A percentile compares a stretch with the other conserved stretches of the same genome.
Evolutionary conservation across 2,797 vertebrate species (phyloP).

Genomic region (Lithobates pipiens): DNA sequence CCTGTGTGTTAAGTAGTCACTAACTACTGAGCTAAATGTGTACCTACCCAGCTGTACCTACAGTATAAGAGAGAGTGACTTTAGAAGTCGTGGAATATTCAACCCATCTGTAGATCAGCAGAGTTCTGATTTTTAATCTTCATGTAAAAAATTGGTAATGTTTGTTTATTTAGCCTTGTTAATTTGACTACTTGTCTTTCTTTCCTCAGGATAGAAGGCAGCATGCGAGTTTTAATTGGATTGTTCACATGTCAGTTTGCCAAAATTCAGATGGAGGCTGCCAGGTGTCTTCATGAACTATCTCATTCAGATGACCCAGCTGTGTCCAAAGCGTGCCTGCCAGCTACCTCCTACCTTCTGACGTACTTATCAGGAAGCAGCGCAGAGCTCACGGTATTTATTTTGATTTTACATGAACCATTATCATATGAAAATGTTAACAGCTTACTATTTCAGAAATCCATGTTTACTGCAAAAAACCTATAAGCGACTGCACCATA

Average conservation of each 20-base stretch:
- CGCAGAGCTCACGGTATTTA: constrained; percentile 85
- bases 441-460: not conserved
- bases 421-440: not conserved
- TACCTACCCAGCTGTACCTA: too few species aligned
- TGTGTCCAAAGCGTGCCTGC: constrained; percentile 84
- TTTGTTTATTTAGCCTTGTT: too few species aligned
- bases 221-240: constrained; percentile 82
- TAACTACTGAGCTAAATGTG: too few species aligned
- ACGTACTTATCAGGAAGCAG: constrained; percentile 92
- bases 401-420: not conserved
- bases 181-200: not conserved
- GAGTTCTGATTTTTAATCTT: too few species aligned
- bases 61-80: too few species aligned
- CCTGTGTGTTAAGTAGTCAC: too few species aligned
- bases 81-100: too few species aligned
- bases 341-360: constrained; percentile 92
- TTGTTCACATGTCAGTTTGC: constrained; percentile 86
- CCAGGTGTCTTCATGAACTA: constrained; percentile 88
- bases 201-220: constrained; percentile 84
- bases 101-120: too few species aligned
- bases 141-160: too few species aligned
- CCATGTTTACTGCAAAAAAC: too few species aligned
- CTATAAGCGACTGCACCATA: too few species aligned
- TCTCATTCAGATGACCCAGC: constrained; percentile 84
- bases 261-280: constrained; percentile 86